Evolutionary conservation across 2,113 vertebrate species (phyloP).

Genomic region (Cariama cristata): DNA sequence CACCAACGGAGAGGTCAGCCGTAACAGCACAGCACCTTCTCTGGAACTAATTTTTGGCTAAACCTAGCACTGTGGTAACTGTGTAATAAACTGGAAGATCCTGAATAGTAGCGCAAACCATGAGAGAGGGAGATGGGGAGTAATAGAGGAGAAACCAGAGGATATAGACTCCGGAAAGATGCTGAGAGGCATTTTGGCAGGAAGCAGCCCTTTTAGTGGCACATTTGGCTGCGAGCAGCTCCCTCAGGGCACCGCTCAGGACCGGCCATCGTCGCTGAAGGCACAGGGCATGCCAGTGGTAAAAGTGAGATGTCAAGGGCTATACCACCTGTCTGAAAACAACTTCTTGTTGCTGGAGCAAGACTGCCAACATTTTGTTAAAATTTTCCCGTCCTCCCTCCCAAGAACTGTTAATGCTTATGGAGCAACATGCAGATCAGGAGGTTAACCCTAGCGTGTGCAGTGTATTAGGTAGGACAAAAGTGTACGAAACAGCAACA

Average conservation of each 20-base stretch:
- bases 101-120: background rate
- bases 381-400: background rate
- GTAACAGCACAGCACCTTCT: background rate
- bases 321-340: background rate
- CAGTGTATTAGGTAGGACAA: background rate
- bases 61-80: background rate
- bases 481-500: background rate
- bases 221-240: background rate
- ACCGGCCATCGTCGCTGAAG: accelerated
- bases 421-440: background rate
- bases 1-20: background rate
- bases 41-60: background rate
- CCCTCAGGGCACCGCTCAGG: background rate
- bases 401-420: background rate
- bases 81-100: background rate
- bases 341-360: background rate
- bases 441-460: background rate
- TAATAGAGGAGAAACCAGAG: background rate
- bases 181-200: background rate
- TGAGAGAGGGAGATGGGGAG: background rate
- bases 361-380: background rate
- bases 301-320: background rate
- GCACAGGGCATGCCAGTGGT: background rate
- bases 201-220: background rate
- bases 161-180: background rate